These are phyloP conservation scores for Seriola aureovittata DNA, from an alignment of 2,113 vertebrate species.

Conservation along the genomic window DNA sequence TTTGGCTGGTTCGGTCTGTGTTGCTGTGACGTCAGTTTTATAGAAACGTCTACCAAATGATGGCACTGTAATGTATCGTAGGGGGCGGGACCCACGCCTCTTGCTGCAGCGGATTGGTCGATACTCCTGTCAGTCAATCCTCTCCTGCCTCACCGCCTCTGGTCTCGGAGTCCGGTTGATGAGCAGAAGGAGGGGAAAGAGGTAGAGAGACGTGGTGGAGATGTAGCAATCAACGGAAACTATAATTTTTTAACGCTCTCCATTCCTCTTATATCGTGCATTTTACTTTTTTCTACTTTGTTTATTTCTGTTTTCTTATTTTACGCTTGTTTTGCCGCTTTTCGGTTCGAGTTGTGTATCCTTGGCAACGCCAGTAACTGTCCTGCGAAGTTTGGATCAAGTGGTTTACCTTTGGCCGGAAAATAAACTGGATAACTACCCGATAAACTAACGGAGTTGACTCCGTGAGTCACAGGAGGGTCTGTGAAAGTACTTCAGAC, in stretches of 20 bases:
- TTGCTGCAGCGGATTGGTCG: slow-evolving; percentile 39
- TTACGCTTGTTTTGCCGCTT: slow-evolving; percentile 44
- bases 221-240: slow-evolving; percentile 32
- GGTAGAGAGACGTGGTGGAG: background rate
- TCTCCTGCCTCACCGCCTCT: too few species aligned
- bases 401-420: slow-evolving; percentile 43
- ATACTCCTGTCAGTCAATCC: background rate
- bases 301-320: background rate
- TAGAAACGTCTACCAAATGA: background rate
- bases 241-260: background rate
- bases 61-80: background rate
- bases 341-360: slow-evolving; percentile 69
- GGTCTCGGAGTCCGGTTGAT: slow-evolving; percentile 57
- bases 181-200: slow-evolving; percentile 20
- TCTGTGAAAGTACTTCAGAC: background rate
- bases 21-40: slow-evolving; percentile 39
- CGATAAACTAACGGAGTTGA: background rate
- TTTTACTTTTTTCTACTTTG: background rate
- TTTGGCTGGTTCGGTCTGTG: background rate
- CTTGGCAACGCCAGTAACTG: slow-evolving; percentile 75
- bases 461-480: fast-evolving
- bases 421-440: slow-evolving; percentile 4
- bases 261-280: fast-evolving
- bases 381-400: slow-evolving; percentile 75
- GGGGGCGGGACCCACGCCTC: background rate